Evolutionary conservation across 1,140 invertebrate species (phyloP), one percentile per base, ranked within the genome.

Genomic region (Temnothorax longispinosus): DNA sequence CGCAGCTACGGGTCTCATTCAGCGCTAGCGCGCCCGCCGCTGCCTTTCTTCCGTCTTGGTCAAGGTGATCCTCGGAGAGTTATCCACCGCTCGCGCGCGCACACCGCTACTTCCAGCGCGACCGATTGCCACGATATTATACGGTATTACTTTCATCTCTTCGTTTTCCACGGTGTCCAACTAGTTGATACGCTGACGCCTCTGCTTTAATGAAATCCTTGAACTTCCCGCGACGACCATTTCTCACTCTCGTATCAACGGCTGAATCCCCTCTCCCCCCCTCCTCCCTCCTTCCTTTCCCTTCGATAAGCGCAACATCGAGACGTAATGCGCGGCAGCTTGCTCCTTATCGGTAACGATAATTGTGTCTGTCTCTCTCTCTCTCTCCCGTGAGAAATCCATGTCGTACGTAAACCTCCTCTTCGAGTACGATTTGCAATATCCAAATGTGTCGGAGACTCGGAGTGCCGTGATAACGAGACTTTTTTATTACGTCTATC

Each of bases 51-150:
- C 69, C 56, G 52, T 82, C 86, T 91, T 91, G 91, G 90, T 90
- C 90, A 91, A 92, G 89, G 91, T 89, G 92, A 93, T 88, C 65
- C 77, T 72, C 75, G 71, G 71, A 27, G 60, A 85, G 87, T 75
- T 76, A 71, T 77, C 56, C 86, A 47, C 69, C 75, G 27, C 3
- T 41, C 35, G 81, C 64, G 62, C 27, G 27, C 27, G 27, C 27
- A 27, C 27, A 27, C 77, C 87, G 87, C 75, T 90, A 88, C 87
- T 64, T 80, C 75, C 89, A 71, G 58, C 78, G 47, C 69, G 58
- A 32, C 50, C 62, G 85, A 87, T 86, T 21, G 64, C 75, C 13
- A 47, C 35, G 76, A 81, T 67, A 81, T 81, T 81, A 60, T 67
- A 80, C 85, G 65, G 58, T 56, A 71, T 82, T 84, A 87, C 78